Evolutionary conservation across 2,797 vertebrate species (phyloP).

Genomic region (Dipus sagitta): DNA sequence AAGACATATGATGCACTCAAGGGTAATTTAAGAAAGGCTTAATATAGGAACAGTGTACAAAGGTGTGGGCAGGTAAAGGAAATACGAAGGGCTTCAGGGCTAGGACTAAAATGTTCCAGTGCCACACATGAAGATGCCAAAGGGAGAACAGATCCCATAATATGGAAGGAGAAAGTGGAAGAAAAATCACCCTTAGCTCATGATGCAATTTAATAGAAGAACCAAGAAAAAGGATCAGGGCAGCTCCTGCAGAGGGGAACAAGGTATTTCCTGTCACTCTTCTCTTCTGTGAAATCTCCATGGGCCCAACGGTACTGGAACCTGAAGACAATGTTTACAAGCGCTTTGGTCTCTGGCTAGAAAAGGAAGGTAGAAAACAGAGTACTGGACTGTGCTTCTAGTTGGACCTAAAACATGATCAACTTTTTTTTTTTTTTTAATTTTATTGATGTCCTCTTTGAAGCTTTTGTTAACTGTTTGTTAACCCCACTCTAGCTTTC

Average conservation of each 20-base stretch:
- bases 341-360: not conserved
- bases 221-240: not conserved
- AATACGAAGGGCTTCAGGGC: not conserved
- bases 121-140: not conserved
- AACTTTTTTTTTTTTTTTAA: not conserved
- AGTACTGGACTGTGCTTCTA: not conserved
- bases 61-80: not conserved
- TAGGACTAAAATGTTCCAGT: not conserved
- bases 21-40: not conserved
- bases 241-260: not conserved
- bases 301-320: not conserved
- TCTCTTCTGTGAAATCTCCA: not conserved
- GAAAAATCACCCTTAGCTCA: no score
- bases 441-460: constrained; percentile 1
- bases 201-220: not conserved
- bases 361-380: not conserved
- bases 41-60: not conserved
- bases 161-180: no score
- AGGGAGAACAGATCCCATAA: not conserved
- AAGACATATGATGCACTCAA: not conserved
- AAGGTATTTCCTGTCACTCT: not conserved
- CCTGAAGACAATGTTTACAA: not conserved
- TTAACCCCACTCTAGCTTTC: not conserved
- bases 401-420: not conserved
- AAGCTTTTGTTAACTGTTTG: not conserved